Conservation (phyloP, 1,140 invertebrate genomes). For the Metaphire vulgaris region DNA sequence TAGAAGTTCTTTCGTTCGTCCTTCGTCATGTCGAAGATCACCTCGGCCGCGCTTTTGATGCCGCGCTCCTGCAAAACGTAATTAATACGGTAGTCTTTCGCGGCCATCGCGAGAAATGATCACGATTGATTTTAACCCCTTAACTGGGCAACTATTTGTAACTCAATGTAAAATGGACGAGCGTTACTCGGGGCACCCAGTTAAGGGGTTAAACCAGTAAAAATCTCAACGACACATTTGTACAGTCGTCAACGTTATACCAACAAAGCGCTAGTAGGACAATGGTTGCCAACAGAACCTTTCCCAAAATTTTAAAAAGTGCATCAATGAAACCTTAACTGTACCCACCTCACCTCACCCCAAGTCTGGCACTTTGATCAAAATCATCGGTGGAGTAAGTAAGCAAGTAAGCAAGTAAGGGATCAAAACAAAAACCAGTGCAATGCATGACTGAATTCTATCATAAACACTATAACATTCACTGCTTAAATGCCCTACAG, state of each 20-base stretch:
- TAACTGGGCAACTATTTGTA: no score
- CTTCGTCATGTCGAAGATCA: slow-evolving; percentile 56
- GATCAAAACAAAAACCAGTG: no score
- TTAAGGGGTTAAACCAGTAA: neutral
- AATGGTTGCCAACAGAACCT: neutral
- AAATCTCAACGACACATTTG: neutral
- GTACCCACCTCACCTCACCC: no score
- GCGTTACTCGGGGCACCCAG: no score
- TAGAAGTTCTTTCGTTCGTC: slow-evolving; percentile 57
- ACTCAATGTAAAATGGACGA: no score
- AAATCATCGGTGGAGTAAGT: no score
- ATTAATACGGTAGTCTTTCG: neutral
- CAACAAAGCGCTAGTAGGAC: neutral
- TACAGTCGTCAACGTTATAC: neutral
- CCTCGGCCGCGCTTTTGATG: slow-evolving; percentile 51
- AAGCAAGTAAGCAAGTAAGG: no score
- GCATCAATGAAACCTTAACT: no score
- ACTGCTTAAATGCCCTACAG: neutral
- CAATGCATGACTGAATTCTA: no score
- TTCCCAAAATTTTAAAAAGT: neutral
- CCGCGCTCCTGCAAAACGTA: slow-evolving; percentile 42
- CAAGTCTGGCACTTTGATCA: no score
- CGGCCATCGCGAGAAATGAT: neutral
- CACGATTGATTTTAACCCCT: no score
- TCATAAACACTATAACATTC: neutral